Evolutionary conservation across 2,797 vertebrate genomes (phyloP).

Genomic region (Hephaestus fuliginosus): DNA sequence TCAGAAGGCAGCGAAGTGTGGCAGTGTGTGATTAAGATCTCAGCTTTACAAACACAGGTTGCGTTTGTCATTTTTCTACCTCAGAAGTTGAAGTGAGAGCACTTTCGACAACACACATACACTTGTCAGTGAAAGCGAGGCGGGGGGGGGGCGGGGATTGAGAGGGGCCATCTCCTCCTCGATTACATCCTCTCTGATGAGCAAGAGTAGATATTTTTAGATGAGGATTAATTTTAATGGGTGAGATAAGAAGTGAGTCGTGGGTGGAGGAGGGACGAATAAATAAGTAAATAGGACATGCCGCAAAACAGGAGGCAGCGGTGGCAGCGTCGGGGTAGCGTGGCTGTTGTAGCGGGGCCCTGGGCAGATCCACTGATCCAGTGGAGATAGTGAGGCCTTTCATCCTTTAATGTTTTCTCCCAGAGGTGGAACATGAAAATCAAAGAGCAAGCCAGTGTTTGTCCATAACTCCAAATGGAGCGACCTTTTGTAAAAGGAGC

Average conservation of each 20-base stretch:
- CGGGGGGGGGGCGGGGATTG: constrained; percentile 10
- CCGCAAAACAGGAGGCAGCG: constrained; percentile 73
- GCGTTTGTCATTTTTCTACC: constrained; percentile 37
- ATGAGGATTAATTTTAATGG: constrained; percentile 82
- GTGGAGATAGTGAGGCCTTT: constrained; percentile 72
- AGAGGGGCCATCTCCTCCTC: constrained; percentile 55
- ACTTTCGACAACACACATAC: constrained; percentile 29
- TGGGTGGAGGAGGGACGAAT: constrained; percentile 70
- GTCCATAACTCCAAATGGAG: constrained; percentile 33
- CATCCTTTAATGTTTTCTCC: constrained; percentile 68
- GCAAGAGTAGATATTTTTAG: constrained; percentile 81
- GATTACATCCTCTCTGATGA: constrained; percentile 58
- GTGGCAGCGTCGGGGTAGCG: constrained; percentile 44
- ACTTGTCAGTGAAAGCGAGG: constrained; percentile 18
- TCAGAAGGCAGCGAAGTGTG: constrained; percentile 30
- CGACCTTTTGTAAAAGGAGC: constrained; percentile 3
- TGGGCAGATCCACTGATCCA: constrained; percentile 77
- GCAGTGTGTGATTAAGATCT: constrained; percentile 49
- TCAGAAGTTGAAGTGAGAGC: constrained; percentile 35
- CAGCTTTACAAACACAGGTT: constrained; percentile 54
- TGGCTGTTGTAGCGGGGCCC: constrained; percentile 62
- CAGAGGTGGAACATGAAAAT: constrained; percentile 50
- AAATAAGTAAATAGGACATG: constrained; percentile 85
- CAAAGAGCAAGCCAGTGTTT: constrained; percentile 44
- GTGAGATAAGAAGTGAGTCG: constrained; percentile 76